These are phyloP conservation scores for Morbakka virulenta DNA, from an alignment of 30 jellyfish, hydroid and myxozoan species.

Conservation along the genomic window DNA sequence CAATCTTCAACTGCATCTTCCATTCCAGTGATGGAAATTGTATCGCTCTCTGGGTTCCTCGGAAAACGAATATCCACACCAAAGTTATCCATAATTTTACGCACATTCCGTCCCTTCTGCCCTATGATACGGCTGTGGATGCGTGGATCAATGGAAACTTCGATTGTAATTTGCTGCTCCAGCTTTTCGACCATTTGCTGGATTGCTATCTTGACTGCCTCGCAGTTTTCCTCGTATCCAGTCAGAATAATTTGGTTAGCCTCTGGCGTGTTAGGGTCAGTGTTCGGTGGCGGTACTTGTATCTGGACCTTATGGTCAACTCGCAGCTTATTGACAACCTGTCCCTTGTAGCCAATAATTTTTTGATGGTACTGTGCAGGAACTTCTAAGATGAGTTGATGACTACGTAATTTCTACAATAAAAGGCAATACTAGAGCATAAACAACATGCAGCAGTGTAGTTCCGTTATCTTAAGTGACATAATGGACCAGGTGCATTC, in stretches of 20 bases:
- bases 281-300: slow-evolving; percentile 66
- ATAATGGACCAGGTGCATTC: neutral
- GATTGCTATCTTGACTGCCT: slow-evolving; percentile 73
- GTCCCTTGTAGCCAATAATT: slow-evolving; percentile 86
- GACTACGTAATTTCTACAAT: slow-evolving; percentile 49
- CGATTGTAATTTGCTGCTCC: slow-evolving; percentile 79
- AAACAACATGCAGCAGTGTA: no score
- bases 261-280: slow-evolving; percentile 35
- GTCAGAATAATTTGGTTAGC: slow-evolving; percentile 51
- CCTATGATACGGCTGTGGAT: slow-evolving; percentile 93
- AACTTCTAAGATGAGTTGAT: slow-evolving; percentile 65
- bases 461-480: neutral
- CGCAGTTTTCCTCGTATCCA: slow-evolving; percentile 78
- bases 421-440: no score
- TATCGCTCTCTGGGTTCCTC: slow-evolving; percentile 52
- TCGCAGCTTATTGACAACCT: slow-evolving; percentile 72
- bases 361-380: slow-evolving; percentile 77
- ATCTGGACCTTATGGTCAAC: slow-evolving; percentile 69
- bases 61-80: slow-evolving; percentile 97
- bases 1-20: slow-evolving; percentile 87
- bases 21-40: slow-evolving; percentile 72
- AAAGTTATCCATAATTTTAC: slow-evolving; percentile 75
- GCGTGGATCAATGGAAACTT: slow-evolving; percentile 69
- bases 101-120: slow-evolving; percentile 72
- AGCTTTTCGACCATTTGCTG: slow-evolving; percentile 63